Conservation (phyloP, 2,888 invertebrate genomes). For the Acheta domesticus region DNA sequence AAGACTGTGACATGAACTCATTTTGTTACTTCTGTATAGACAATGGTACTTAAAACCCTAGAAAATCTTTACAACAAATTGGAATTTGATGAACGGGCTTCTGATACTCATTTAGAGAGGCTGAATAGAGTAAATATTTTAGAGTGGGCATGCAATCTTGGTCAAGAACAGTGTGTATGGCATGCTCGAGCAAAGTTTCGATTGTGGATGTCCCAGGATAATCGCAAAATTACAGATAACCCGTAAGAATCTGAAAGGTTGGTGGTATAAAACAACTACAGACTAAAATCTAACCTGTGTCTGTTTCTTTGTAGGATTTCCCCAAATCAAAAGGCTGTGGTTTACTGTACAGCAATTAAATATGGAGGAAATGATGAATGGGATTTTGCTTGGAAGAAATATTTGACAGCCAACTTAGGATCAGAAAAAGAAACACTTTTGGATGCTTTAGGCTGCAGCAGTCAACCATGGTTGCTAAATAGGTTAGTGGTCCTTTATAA, state of each 20-base stretch:
- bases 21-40: neutral
- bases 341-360: constrained; percentile 64
- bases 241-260: constrained; percentile 47
- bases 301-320: constrained; percentile 52
- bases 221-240: constrained; percentile 47
- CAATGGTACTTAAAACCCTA: constrained; percentile 42
- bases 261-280: no score
- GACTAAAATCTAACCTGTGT: no score
- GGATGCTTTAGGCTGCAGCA: constrained; percentile 49
- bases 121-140: constrained; percentile 42
- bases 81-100: constrained; percentile 40
- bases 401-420: constrained; percentile 52
- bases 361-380: constrained; percentile 64
- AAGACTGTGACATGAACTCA: neutral
- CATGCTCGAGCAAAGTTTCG: constrained; percentile 48
- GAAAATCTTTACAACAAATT: constrained; percentile 41
- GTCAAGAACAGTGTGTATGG: constrained; percentile 42
- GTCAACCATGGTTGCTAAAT: constrained; percentile 54
- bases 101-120: constrained; percentile 41
- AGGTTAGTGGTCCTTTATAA: constrained; percentile 47
- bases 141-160: constrained; percentile 45
- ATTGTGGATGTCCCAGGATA: constrained; percentile 50
- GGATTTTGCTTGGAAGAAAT: constrained; percentile 61
- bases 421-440: constrained; percentile 61
- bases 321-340: constrained; percentile 58